Evolutionary conservation across 2,797 vertebrate genomes (phyloP), one percentile per base, ranked within the genome.

Genomic region (Australoheros facetus): DNA sequence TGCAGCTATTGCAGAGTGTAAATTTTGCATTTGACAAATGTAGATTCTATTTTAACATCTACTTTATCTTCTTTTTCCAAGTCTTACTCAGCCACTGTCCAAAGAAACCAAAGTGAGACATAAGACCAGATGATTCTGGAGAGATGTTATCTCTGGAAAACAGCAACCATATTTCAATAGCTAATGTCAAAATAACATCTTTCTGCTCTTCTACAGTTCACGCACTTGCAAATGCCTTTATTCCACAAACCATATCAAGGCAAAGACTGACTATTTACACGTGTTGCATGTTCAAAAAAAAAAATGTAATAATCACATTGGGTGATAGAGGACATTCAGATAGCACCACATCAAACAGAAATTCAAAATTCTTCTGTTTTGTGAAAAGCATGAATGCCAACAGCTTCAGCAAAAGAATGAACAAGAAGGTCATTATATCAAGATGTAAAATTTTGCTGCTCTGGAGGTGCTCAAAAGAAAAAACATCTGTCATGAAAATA

Each of bases 341-440:
- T 69, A 77, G 66, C 62, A 73, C 82, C 78, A 87, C 92, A 91
- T 92, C 85, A 91, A 87, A 88, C 45, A 81, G 13, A 71, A 60
- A 21, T 59, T 79, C 32, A 74, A 90, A 77, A 87, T 90, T 90
- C 81, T 84, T 78, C 75, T 19, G 60, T 81, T 78, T 84, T 88
- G 73, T 62, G 77, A 82, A 83, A 87, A 66, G 66, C 17, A 77
- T 28, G 48, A 84, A 84, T 73, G 77, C 73, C 81, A 89, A 85
- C 56, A 82, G 71, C 73, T 78, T 7, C 60, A 71, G 79, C 42
- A 76, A 78, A 89, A 84, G 32, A 90, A 88, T 72, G 81, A 93
- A 89, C 79, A 87, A 88, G 75, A 76, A 66, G 86, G 16, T 75
- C 85, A 88, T 90, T 88, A 84, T 84, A 84, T 85, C 83, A 85